Evolutionary conservation across 2,888 invertebrate genomes (phyloP), one percentile per base, ranked within the genome.

Genomic region (Idaea biselata): DNA sequence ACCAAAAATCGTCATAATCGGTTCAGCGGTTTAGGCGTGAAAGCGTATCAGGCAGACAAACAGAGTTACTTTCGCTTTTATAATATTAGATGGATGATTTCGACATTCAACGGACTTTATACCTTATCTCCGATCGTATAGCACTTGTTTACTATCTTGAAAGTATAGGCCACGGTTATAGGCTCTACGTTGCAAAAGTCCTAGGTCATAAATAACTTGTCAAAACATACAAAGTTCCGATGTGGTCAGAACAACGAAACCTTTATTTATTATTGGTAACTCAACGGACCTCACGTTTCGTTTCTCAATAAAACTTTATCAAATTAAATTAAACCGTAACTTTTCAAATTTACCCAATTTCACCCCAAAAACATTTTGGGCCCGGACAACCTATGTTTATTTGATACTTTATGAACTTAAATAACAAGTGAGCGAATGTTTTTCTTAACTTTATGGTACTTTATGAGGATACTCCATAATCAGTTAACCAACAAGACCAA

Each of bases 291-390:
- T 14, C 44, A 44, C 44, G 44, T 8, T 44, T 44, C 44, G 11
- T 11, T 3, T 44, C 44, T 44, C 44, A 44, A 44, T 44, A 44
- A 44, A 44, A 44, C 44, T 44, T 44, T 44, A 44, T 44, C 44
- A 44, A 44, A 44, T 44, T 44, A 44, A 44, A 44, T 44, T 44
- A 44, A 44, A 58, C 54, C 16, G 63, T 53, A 58, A 62, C 60
- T 18, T 25, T 44, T 16, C 33, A 17, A 54, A 18, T 58, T 16
- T 16, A 44, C 7, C 62, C 60, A 44, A 44, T 44, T 44, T 44
- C 14, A 44, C 44, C 44, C 44, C 44, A 44, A 44, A 44, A 44
- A 44, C 44, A 8, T 44, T 44, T 44, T 11, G 44, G 44, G 44
- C 11, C 8, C 44, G 11, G 32, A 7, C 33, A 7, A 33, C 44